Conservation (phyloP, 2,888 invertebrate genomes). For the Nomada hirtipes region DNA sequence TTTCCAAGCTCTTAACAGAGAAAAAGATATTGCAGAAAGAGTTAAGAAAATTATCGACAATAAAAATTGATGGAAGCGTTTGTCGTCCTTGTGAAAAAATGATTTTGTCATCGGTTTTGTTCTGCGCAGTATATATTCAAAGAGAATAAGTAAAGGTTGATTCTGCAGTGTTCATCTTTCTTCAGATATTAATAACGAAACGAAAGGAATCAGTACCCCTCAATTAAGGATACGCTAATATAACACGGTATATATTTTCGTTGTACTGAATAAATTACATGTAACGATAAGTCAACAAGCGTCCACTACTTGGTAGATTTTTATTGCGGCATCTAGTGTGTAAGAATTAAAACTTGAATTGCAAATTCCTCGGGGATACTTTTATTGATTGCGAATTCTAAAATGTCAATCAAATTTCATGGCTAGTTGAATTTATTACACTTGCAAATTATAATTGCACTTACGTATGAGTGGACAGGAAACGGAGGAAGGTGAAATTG, state of each 20-base stretch:
- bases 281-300: no score
- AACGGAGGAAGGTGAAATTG: conserved; percentile 1
- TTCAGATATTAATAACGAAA: no score
- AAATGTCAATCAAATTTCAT: not conserved
- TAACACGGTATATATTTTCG: no score
- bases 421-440: not conserved
- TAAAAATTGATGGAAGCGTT: not conserved
- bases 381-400: conserved; percentile 2
- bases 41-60: not conserved
- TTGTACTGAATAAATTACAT: no score
- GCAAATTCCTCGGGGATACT: not conserved
- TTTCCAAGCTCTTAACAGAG: not conserved
- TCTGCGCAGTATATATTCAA: not conserved
- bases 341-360: not conserved
- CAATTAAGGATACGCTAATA: not conserved
- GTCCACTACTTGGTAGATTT: no score
- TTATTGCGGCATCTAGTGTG: no score
- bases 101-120: not conserved
- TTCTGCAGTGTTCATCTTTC: no score
- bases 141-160: no score
- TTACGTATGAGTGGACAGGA: not conserved
- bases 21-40: not conserved
- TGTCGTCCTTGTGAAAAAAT: not conserved
- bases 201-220: not conserved
- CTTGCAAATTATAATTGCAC: conserved; percentile 7